Evolutionary conservation across 2,888 invertebrate genomes (phyloP).

Genomic region (Meganola albula): DNA sequence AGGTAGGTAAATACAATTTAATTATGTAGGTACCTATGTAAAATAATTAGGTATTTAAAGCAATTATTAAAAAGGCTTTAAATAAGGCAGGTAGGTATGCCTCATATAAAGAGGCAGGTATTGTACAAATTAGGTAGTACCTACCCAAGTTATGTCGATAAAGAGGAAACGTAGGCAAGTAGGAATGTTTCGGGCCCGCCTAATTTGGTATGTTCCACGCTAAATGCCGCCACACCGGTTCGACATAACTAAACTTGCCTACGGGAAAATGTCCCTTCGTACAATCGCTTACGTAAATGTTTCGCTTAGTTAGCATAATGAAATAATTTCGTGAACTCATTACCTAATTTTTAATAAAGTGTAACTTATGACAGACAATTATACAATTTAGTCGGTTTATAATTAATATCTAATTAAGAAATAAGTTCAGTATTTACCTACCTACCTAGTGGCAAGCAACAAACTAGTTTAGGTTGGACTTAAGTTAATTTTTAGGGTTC

Average conservation of each 20-base stretch:
- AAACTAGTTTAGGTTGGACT: no score
- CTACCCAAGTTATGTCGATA: constrained; percentile 25
- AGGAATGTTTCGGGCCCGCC: constrained; percentile 24
- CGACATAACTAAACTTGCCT: constrained; percentile 20
- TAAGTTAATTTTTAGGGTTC: no score
- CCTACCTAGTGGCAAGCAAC: no score
- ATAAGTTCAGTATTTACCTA: no score
- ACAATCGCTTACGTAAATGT: constrained; percentile 21
- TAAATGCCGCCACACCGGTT: constrained; percentile 21
- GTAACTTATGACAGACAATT: no score
- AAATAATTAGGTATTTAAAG: not conserved
- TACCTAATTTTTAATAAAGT: no score
- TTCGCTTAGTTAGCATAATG: constrained; percentile 11
- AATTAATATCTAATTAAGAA: no score
- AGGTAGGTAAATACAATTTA: not conserved
- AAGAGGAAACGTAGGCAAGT: no score
- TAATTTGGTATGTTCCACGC: constrained; percentile 30
- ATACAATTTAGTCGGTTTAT: no score
- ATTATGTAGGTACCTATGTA: not conserved
- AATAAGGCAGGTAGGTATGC: not conserved
- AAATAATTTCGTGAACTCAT: no score
- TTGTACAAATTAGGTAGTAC: constrained; percentile 24
- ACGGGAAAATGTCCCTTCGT: constrained; percentile 20
- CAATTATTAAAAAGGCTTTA: not conserved
- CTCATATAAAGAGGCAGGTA: constrained; percentile 27